Conservation (phyloP, 2,113 vertebrate genomes). For the Hassar affinis region DNA sequence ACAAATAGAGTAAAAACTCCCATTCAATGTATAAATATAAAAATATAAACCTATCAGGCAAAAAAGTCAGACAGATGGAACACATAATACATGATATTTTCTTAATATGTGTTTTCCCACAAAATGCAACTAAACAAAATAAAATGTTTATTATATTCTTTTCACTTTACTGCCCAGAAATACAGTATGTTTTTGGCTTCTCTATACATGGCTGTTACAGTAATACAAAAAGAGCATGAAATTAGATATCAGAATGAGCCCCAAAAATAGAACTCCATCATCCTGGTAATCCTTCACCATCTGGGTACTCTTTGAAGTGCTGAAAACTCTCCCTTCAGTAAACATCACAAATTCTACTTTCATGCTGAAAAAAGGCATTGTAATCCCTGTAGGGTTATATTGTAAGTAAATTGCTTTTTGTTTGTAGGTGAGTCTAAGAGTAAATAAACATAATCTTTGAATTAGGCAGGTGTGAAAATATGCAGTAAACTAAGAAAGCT, state of each 20-base stretch:
- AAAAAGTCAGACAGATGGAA: not conserved
- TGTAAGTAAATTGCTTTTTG: no score
- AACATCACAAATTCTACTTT: not conserved
- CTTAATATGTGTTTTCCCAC: not conserved
- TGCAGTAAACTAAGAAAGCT: no score
- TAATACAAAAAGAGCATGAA: not conserved
- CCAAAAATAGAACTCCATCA: slow-evolving; percentile 8
- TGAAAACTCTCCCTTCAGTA: not conserved
- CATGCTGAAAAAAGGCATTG: not conserved
- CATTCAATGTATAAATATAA: not conserved
- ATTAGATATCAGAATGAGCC: not conserved
- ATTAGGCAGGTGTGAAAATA: no score
- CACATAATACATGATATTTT: not conserved
- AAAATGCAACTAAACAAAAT: not conserved
- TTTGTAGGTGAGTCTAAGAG: no score
- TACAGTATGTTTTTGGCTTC: not conserved
- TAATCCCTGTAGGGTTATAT: not conserved
- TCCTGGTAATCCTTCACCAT: not conserved
- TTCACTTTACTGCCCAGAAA: not conserved
- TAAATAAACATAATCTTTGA: not conserved
- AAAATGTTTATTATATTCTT: not conserved
- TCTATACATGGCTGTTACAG: not conserved
- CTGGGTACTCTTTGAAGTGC: not conserved
- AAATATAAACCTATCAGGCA: not conserved
- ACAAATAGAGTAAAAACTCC: not conserved